These are phyloP conservation scores for Trematocara zebra DNA, from an alignment of 2,113 vertebrate genomes.

Conservation along the genomic window DNA sequence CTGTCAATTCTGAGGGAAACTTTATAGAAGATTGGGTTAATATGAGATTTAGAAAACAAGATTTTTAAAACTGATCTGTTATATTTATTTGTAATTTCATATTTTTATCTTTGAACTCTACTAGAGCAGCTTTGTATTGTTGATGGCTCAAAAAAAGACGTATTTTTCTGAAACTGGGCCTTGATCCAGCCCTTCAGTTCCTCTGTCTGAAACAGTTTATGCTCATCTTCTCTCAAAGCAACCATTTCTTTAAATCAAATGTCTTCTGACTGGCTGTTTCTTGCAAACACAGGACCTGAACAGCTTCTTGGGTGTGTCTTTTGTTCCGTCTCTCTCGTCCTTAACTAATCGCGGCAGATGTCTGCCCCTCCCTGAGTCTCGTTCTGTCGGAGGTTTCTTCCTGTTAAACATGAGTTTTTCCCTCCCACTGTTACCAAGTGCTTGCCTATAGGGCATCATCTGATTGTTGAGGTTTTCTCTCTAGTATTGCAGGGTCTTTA, in stretches of 20 bases:
- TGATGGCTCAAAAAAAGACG: not conserved
- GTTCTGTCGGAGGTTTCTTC: not conserved
- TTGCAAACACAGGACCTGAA: not conserved
- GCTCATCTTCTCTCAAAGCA: not conserved
- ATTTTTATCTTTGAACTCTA: not conserved
- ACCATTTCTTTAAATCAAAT: not conserved
- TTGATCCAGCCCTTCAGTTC: not conserved
- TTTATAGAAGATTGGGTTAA: not conserved
- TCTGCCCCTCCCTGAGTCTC: not conserved
- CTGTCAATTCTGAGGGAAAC: not conserved
- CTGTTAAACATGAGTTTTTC: not conserved
- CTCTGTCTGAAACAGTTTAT: not conserved
- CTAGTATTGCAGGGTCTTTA: not conserved
- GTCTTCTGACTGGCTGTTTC: not conserved
- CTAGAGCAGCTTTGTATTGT: not conserved
- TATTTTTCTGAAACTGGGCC: not conserved
- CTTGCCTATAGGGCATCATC: not conserved
- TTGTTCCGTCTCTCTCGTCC: not conserved
- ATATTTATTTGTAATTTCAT: not conserved
- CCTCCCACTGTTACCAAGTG: not conserved
- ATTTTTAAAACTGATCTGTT: not conserved
- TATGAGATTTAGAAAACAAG: not conserved
- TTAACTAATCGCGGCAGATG: not conserved
- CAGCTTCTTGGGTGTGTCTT: not conserved
- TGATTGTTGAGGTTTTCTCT: not conserved